Evolutionary conservation across 2,888 invertebrate genomes (phyloP), one percentile per base, ranked within the genome.

Genomic region (Lasius fuliginosus): DNA sequence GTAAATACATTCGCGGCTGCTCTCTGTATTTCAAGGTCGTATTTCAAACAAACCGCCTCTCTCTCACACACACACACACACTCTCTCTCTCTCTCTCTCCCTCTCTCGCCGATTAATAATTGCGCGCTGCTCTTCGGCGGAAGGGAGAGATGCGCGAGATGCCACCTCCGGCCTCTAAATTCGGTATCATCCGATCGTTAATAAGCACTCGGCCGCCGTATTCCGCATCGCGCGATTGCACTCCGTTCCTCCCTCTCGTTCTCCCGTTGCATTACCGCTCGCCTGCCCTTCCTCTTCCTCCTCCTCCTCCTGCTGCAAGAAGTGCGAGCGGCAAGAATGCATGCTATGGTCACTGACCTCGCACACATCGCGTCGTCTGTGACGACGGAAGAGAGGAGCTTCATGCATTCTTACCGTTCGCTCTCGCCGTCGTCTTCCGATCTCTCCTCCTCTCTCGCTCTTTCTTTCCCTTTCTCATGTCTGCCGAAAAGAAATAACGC

Each of bases 301-400:
- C 71, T 40, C 67, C 69, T 33, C 82, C 42, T 9, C 53, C 42
- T 67, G 71, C 60, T 49, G 85, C 89, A 88, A 89, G 89, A 90
- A 88, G 87, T 84, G 87, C 87, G 90, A 87, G 84, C 88, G 84
- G 85, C 88, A 86, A 89, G 90, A 87, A 84, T 86, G 86, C 87
- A 75, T 83, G 85, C 88, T 84, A 92, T 92, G 92, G 92, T 92
- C 92, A 92, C 92, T 92, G 92, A 92, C 92, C 92, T 92, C 92
- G 92, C 90, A 90, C 92, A 92, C 91, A 90, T 92, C 89, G 90
- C 89, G 90, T 79, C 60, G 79, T 90, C 86, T 86, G 87, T 87
- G 91, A 87, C 90, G 90, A 87, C 90, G 91, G 88, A 90, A 90
- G 90, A 79, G 79, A 90, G 86, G 84, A 91, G 90, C 56, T 18